These are phyloP conservation scores for Spodoptera frugiperda DNA, from an alignment of 1,140 invertebrate genomes.

Conservation along the genomic window DNA sequence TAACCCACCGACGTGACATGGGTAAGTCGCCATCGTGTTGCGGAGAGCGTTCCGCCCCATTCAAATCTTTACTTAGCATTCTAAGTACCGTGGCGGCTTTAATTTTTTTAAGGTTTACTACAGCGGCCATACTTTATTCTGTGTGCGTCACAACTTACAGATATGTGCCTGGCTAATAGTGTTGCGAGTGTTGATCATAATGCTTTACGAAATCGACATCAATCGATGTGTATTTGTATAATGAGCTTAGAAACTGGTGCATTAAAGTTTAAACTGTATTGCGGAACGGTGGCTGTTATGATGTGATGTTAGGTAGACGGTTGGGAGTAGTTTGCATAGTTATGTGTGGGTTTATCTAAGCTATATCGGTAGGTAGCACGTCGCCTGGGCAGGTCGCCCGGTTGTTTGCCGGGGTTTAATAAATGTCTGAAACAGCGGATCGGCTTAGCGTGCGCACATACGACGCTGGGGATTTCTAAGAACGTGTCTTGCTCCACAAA, in stretches of 20 bases:
- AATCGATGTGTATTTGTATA: conserved; percentile 50
- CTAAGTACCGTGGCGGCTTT: conserved; percentile 78
- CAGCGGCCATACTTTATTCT: conserved; percentile 80
- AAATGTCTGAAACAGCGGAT: conserved; percentile 66
- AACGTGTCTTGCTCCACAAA: conserved; percentile 20
- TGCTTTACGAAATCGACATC: conserved; percentile 12
- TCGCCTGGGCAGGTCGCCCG: conserved; percentile 61
- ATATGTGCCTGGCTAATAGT: conserved; percentile 82
- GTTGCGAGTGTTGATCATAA: conserved; percentile 48
- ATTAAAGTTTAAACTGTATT: conserved; percentile 62
- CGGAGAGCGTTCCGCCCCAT: conserved; percentile 70
- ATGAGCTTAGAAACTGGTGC: conserved; percentile 47
- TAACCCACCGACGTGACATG: conserved; percentile 68
- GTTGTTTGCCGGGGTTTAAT: conserved; percentile 60
- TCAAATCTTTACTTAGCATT: conserved; percentile 84
- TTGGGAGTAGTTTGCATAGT: conserved; percentile 80
- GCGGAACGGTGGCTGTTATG: conserved; percentile 49
- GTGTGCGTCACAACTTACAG: conserved; percentile 79
- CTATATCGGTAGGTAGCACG: conserved; percentile 73
- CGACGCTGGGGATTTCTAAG: conserved; percentile 20
- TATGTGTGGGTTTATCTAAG: conserved; percentile 82
- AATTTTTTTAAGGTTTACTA: conserved; percentile 81
- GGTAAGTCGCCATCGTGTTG: conserved; percentile 70
- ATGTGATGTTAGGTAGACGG: conserved; percentile 51
- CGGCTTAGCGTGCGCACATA: conserved; percentile 49